A percentile compares a stretch with the other conserved stretches of the same genome.
Conservation (phyloP, 2,888 invertebrate species). For the Chelonus formosanus region DNA sequence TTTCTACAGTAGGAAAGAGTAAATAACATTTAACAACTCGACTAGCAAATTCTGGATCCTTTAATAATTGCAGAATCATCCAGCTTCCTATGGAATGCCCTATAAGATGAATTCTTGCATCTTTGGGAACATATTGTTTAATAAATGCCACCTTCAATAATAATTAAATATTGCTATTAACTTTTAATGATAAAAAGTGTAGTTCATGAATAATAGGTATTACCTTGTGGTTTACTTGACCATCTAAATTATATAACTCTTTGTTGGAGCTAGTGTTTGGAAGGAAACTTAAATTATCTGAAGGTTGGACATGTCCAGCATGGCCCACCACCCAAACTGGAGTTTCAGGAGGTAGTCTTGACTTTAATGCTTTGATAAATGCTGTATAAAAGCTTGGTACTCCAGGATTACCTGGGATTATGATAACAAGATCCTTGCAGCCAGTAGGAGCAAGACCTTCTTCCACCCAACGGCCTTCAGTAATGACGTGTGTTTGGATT, state of each 20-base stretch:
- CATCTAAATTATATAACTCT: slow-evolving; percentile 76
- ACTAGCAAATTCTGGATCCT: slow-evolving; percentile 68
- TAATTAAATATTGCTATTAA: background rate
- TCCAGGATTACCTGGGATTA: slow-evolving; percentile 91
- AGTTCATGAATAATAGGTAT: slow-evolving; percentile 9
- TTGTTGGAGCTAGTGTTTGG: slow-evolving; percentile 56
- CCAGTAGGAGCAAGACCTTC: slow-evolving; percentile 68
- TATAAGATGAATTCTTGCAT: slow-evolving; percentile 80
- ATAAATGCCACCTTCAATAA: slow-evolving; percentile 71
- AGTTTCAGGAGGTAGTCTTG: slow-evolving; percentile 68
- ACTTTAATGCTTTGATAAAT: slow-evolving; percentile 75
- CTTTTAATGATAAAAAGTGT: no score
- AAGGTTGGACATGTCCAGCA: slow-evolving; percentile 82
- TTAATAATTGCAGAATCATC: slow-evolving; percentile 78
- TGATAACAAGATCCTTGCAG: slow-evolving; percentile 74
- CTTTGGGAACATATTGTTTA: slow-evolving; percentile 74
- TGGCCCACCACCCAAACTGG: slow-evolving; percentile 86
- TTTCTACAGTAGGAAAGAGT: slow-evolving; percentile 88
- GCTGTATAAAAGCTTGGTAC: slow-evolving; percentile 81
- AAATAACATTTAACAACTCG: slow-evolving; percentile 75
- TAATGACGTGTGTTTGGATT: slow-evolving; percentile 77
- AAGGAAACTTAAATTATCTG: slow-evolving; percentile 64
- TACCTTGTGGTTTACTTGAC: slow-evolving; percentile 83
- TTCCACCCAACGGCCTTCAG: slow-evolving; percentile 77
- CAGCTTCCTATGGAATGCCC: slow-evolving; percentile 94